These are phyloP conservation scores for Sipha maydis DNA, from an alignment of 2,888 invertebrate genomes.

Conservation along the genomic window DNA sequence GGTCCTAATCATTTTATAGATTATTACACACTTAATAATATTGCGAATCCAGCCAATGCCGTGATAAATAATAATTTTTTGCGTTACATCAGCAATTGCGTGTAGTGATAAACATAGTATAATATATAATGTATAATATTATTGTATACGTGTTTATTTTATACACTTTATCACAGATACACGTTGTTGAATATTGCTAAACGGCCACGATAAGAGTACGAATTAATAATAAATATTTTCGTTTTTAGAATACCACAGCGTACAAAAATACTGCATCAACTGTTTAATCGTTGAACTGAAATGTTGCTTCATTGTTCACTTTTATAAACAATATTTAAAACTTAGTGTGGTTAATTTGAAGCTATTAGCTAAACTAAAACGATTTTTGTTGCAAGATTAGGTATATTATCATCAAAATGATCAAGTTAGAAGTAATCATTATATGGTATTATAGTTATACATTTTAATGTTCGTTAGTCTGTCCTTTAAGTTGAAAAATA, in stretches of 20 bases:
- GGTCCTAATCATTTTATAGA: neutral
- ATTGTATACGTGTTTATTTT: neutral
- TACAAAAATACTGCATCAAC: neutral
- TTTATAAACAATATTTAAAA: too few relatives aligned
- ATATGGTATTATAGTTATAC: too few relatives aligned
- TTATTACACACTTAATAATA: neutral
- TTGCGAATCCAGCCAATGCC: conserved; percentile 4
- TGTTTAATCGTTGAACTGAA: neutral
- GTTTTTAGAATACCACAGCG: neutral
- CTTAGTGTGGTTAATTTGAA: neutral
- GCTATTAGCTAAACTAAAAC: too few relatives aligned
- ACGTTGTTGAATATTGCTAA: neutral
- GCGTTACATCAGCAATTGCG: neutral
- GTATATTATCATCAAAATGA: too few relatives aligned
- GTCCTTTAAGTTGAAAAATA: too few relatives aligned
- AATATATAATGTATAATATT: neutral
- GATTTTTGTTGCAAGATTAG: too few relatives aligned
- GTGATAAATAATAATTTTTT: conserved; percentile 1
- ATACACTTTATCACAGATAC: neutral
- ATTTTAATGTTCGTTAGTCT: too few relatives aligned
- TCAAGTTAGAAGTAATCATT: too few relatives aligned
- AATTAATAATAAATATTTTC: neutral
- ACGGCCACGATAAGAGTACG: neutral
- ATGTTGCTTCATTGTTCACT: neutral
- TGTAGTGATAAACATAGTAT: neutral